Percentiles rank a stretch among this genome's conserved stretches.
phyloP scores from a whole-genome alignment of 2,113 vertebrate species.

The Cnemophilus loriae region DNA sequence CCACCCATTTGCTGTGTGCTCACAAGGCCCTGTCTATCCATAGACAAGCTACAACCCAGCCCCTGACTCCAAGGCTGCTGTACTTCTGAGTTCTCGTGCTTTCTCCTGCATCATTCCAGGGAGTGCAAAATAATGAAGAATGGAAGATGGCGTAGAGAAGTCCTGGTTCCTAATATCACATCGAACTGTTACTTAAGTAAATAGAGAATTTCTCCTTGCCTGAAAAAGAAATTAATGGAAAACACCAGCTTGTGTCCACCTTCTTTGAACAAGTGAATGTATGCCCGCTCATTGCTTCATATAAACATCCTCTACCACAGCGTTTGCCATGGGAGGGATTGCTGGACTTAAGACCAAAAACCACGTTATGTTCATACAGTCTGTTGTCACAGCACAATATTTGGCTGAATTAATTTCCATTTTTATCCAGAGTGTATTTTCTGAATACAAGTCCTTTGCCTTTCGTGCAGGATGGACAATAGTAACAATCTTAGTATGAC shows the following conservation, averaged over 20 bases:
- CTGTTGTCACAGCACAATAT: neutral
- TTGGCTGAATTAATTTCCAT: neutral
- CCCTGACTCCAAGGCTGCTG: neutral
- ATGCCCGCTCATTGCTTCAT: accelerated
- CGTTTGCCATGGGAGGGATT: neutral
- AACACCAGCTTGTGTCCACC: neutral
- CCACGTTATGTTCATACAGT: neutral
- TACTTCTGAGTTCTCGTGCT: neutral
- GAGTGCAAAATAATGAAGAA: neutral
- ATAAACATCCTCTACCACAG: neutral
- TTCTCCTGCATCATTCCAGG: neutral
- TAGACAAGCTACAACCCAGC: neutral
- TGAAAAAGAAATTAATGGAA: neutral
- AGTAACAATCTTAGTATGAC: neutral
- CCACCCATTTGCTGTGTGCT: neutral
- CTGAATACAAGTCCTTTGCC: constrained; percentile 19
- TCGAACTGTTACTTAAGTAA: neutral
- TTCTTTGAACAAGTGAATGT: neutral
- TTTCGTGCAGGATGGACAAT: neutral
- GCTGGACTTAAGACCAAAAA: neutral
- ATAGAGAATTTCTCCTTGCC: neutral
- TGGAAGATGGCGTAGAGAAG: neutral
- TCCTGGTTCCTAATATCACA: neutral
- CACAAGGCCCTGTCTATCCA: neutral
- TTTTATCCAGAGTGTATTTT: neutral